Evolutionary conservation across 1,140 invertebrate species (phyloP).

Genomic region (Hesperophylax magnus): DNA sequence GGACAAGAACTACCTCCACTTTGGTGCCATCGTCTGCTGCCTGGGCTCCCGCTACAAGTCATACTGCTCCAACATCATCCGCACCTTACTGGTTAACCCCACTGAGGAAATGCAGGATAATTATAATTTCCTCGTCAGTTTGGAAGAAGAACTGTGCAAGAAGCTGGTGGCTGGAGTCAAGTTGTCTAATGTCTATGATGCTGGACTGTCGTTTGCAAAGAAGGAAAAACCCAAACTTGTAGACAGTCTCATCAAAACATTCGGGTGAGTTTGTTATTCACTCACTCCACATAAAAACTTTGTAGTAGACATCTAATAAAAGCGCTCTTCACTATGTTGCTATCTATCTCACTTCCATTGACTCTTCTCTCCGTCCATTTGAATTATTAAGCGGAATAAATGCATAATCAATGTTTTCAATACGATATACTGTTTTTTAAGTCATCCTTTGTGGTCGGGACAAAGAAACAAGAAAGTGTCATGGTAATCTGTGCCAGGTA

Average conservation of each 20-base stretch:
- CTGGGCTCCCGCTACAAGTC: conserved; percentile 96
- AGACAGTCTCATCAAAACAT: conserved; percentile 94
- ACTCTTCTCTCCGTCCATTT: too few species aligned
- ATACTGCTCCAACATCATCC: conserved; percentile 98
- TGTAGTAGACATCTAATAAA: too few species aligned
- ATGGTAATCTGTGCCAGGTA: too few species aligned
- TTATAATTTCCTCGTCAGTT: conserved; percentile 92
- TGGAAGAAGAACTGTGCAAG: conserved; percentile 95
- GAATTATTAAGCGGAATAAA: too few species aligned
- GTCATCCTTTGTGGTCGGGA: too few species aligned
- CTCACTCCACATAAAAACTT: too few species aligned
- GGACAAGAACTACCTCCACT: conserved; percentile 95
- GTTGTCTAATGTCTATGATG: conserved; percentile 91
- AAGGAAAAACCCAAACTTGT: conserved; percentile 89
- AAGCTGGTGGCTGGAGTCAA: conserved; percentile 87
- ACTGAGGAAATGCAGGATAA: conserved; percentile 85
- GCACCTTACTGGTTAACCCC: conserved; percentile 98
- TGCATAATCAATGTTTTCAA: too few species aligned
- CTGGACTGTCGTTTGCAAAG: conserved; percentile 86
- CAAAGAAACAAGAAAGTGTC: too few species aligned
- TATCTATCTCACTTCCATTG: too few species aligned
- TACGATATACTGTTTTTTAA: too few species aligned
- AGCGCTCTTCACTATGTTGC: too few species aligned
- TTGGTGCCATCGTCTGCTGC: conserved; percentile 96
- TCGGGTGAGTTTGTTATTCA: conserved; percentile 74